Evolutionary conservation across 1,140 invertebrate species (phyloP).

Genomic region (Hylaeus anthracinus): DNA sequence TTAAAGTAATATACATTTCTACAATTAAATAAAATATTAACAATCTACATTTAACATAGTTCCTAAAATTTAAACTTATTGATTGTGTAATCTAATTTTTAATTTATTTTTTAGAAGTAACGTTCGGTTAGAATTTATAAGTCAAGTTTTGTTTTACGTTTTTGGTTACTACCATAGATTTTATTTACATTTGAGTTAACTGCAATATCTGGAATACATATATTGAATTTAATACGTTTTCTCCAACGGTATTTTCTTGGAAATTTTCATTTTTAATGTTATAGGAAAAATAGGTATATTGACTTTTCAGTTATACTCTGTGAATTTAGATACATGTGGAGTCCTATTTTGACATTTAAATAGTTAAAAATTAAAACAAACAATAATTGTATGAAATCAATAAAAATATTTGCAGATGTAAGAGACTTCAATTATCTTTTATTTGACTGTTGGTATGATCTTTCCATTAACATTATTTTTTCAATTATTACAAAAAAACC

Average conservation of each 20-base stretch:
- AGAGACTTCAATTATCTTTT: slow-evolving; percentile 6
- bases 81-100: not conserved
- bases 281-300: too few relatives aligned
- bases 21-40: slow-evolving; percentile 12
- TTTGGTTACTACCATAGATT: not conserved
- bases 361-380: slow-evolving; percentile 9
- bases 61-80: slow-evolving; percentile 15
- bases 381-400: slow-evolving; percentile 18
- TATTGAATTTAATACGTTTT: not conserved
- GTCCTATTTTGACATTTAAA: not conserved
- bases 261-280: too few relatives aligned
- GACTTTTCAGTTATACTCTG: too few relatives aligned
- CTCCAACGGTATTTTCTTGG: too few relatives aligned
- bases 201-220: not conserved
- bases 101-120: slow-evolving; percentile 23
- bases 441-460: not conserved
- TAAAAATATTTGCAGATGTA: slow-evolving; percentile 18
- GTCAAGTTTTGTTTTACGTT: not conserved
- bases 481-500: slow-evolving; percentile 31
- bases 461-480: slow-evolving; percentile 4
- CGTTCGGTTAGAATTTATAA: not conserved
- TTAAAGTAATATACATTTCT: too few relatives aligned
- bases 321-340: too few relatives aligned
- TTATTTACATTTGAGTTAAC: not conserved
- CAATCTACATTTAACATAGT: slow-evolving; percentile 31